Percentiles rank a stretch among this genome's conserved stretches.
Conservation (phyloP, 2,888 invertebrate genomes). For the Callinectes sapidus region DNA sequence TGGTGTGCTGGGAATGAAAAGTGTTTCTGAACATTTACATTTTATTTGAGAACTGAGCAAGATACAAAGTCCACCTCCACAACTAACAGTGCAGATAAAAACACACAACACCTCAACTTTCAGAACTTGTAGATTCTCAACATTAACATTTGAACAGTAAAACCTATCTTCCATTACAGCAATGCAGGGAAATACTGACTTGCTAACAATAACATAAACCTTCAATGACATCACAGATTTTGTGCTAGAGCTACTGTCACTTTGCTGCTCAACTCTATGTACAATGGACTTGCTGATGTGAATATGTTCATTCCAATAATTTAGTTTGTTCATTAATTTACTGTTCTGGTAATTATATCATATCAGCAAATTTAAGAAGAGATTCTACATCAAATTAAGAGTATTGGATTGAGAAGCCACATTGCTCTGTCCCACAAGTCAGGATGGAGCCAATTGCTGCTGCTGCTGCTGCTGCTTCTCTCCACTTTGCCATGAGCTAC, state of each 20-base stretch:
- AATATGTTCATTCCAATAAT: background rate
- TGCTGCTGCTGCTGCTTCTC: constrained; percentile 3
- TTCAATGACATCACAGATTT: constrained; percentile 51
- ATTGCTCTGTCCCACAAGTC: background rate
- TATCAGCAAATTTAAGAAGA: constrained; percentile 15
- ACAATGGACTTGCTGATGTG: constrained; percentile 1
- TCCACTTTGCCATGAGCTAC: background rate
- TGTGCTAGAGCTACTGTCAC: constrained; percentile 50
- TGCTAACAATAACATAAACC: constrained; percentile 37
- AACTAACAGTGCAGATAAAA: constrained; percentile 51
- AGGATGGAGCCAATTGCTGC: constrained; percentile 12
- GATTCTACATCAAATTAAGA: constrained; percentile 2
- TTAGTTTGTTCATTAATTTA: background rate
- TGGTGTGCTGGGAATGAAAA: background rate
- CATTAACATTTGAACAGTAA: constrained; percentile 43
- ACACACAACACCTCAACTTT: constrained; percentile 23
- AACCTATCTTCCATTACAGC: constrained; percentile 14
- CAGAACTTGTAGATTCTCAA: constrained; percentile 35
- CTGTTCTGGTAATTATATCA: background rate
- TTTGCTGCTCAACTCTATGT: background rate
- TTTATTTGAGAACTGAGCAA: constrained; percentile 55
- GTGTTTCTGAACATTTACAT: constrained; percentile 4
- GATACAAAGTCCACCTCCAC: constrained; percentile 59
- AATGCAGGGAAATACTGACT: constrained; percentile 33
- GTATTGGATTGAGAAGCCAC: background rate